Conservation (phyloP, 2,888 invertebrate genomes). For the Tiphia femorata region DNA sequence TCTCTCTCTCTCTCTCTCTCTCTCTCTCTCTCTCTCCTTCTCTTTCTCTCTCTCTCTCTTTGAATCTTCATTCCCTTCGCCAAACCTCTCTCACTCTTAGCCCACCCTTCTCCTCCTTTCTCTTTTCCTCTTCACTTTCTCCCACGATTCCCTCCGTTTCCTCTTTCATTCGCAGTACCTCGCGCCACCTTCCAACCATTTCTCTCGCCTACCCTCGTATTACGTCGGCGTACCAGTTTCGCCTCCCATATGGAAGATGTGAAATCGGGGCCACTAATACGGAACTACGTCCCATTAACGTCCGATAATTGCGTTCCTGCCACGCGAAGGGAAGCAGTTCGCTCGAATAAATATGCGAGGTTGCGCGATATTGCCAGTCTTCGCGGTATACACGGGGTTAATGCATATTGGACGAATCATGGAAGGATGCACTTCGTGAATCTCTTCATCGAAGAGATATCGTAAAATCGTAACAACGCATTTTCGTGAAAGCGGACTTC, state of each 20-base stretch:
- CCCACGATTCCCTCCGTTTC: conserved; percentile 4
- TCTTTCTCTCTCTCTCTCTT: conserved; percentile 15
- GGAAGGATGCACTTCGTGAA: too few species aligned
- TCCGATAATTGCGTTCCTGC: conserved; percentile 47
- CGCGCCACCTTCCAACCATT: too few species aligned
- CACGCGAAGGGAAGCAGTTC: conserved; percentile 28
- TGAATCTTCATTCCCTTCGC: neutral
- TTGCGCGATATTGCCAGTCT: too few species aligned
- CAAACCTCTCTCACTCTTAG: neutral
- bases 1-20: conserved; percentile 37
- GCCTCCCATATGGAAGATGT: conserved; percentile 45
- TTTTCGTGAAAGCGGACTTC: too few species aligned
- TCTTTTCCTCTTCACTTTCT: too few species aligned
- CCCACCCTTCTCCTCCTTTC: neutral
- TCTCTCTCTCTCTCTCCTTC: conserved; percentile 29
- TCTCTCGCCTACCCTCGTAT: too few species aligned
- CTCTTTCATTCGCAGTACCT: neutral
- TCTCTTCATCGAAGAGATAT: too few species aligned
- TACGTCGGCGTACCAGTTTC: conserved; percentile 35
- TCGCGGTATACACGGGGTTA: too few species aligned
- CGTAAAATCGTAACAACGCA: too few species aligned
- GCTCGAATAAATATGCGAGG: too few species aligned
- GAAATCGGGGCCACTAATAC: conserved; percentile 47
- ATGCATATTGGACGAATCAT: too few species aligned
- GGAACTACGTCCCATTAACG: conserved; percentile 54